Percentiles rank a stretch among this genome's conserved stretches.
These are phyloP conservation scores for Rhodeus uyekii DNA, from an alignment of 2,797 vertebrate genomes.

Conservation along the genomic window DNA sequence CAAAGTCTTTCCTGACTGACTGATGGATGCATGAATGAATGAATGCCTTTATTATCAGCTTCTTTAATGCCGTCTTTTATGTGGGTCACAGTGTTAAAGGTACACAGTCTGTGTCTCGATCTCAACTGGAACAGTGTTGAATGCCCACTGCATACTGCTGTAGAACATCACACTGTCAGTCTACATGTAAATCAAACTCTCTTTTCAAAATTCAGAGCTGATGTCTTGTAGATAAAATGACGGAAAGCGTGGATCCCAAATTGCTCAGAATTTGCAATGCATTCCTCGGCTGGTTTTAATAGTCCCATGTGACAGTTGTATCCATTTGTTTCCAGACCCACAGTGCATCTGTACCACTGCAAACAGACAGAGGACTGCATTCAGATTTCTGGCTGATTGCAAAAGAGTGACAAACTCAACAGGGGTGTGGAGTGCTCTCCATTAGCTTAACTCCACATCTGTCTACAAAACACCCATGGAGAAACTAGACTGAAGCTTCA, in stretches of 20 bases:
- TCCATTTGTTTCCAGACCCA: slow-evolving; percentile 50
- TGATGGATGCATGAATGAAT: slow-evolving; percentile 11
- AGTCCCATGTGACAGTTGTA: slow-evolving; percentile 53
- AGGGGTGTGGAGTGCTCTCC: slow-evolving; percentile 48
- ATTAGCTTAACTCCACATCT: slow-evolving; percentile 53
- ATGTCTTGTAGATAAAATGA: slow-evolving; percentile 33
- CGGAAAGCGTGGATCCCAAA: slow-evolving; percentile 18
- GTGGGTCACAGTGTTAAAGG: not conserved
- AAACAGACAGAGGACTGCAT: slow-evolving; percentile 69
- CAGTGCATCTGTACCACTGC: slow-evolving; percentile 55
- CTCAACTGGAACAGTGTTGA: not conserved
- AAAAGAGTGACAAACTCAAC: slow-evolving; percentile 59
- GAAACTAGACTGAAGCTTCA: not conserved
- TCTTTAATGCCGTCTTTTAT: not conserved
- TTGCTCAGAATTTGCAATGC: slow-evolving; percentile 30
- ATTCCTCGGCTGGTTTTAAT: slow-evolving; percentile 62
- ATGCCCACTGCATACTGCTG: not conserved
- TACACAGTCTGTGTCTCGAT: not conserved
- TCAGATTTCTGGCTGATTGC: slow-evolving; percentile 56
- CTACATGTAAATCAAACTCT: not conserved
- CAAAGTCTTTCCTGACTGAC: slow-evolving; percentile 10
- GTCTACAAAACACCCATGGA: slow-evolving; percentile 48
- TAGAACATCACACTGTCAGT: not conserved
- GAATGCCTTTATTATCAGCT: slow-evolving; percentile 10
- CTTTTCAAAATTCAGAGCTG: not conserved